Percentiles rank a stretch among this genome's conserved stretches.
Conservation (phyloP, 2,113 vertebrate species). For the Oxygymnocypris stewartii region DNA sequence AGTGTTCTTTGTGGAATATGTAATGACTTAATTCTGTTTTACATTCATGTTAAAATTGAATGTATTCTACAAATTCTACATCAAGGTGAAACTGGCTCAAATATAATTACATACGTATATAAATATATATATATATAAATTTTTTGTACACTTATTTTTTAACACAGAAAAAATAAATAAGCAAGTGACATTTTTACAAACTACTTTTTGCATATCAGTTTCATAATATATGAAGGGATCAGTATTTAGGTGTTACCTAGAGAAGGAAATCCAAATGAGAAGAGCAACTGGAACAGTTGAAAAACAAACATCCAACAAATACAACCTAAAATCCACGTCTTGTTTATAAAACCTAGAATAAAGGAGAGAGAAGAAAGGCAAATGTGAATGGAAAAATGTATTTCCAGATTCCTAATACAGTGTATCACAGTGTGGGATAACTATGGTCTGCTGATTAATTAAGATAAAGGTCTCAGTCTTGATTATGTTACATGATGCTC, state of each 20-base stretch:
- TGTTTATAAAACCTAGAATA: not conserved
- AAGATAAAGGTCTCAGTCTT: not conserved
- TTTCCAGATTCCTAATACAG: not conserved
- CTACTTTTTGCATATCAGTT: not conserved
- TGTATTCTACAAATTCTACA: not conserved
- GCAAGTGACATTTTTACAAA: not conserved
- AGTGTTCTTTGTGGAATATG: not conserved
- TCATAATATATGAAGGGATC: not conserved
- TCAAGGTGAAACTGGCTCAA: not conserved
- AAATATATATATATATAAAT: no score
- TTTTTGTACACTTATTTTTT: no score
- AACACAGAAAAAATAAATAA: not conserved
- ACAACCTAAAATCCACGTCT: no score
- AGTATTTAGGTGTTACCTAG: not conserved
- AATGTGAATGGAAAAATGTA: not conserved
- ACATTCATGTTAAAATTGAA: not conserved
- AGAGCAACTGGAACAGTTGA: rapidly evolving
- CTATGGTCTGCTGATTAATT: not conserved
- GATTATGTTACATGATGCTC: not conserved
- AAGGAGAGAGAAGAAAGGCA: not conserved
- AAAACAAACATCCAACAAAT: rapidly evolving
- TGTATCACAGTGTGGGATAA: not conserved
- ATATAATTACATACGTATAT: not conserved
- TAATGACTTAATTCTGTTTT: not conserved
- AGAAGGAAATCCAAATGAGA: not conserved